A percentile compares a stretch with the other conserved stretches of the same genome.
Conservation (phyloP, 2,797 vertebrate genomes). For the Xenops minutus region DNA sequence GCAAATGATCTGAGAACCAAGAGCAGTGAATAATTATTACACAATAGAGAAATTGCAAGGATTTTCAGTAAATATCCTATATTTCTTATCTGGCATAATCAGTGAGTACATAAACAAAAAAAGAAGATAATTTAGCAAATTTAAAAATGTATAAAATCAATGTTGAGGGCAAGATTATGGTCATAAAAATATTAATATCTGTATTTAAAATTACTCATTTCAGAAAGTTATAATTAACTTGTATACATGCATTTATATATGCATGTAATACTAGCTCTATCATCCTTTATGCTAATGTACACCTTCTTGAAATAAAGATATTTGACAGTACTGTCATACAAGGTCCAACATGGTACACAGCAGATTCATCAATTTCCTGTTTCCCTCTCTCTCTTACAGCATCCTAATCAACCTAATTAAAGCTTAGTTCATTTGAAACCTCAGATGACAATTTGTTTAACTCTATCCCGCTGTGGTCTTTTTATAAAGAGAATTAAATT, state of each 20-base stretch:
- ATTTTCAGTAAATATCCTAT: neutral
- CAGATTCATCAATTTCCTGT: constrained; percentile 82
- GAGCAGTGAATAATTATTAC: neutral
- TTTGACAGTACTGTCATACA: constrained; percentile 67
- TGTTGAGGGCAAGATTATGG: neutral
- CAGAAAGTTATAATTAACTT: neutral
- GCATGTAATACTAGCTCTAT: neutral
- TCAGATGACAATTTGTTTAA: constrained; percentile 99
- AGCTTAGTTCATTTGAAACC: constrained; percentile 97
- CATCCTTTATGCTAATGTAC: constrained; percentile 17
- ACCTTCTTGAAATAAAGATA: constrained; percentile 63
- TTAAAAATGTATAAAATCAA: neutral
- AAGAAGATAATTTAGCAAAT: neutral
- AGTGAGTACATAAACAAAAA: neutral
- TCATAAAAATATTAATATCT: neutral
- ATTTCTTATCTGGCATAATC: neutral
- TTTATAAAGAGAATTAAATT: constrained; percentile 98
- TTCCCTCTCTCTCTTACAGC: constrained; percentile 80
- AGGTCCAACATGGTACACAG: constrained; percentile 70
- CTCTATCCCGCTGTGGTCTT: constrained; percentile 95
- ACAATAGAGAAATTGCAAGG: neutral
- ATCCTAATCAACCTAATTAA: constrained; percentile 99
- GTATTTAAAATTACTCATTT: neutral
- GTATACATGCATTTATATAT: neutral
- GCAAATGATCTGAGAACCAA: neutral